Conservation (phyloP, 2,888 invertebrate species). For the Uropetala carovei region DNA sequence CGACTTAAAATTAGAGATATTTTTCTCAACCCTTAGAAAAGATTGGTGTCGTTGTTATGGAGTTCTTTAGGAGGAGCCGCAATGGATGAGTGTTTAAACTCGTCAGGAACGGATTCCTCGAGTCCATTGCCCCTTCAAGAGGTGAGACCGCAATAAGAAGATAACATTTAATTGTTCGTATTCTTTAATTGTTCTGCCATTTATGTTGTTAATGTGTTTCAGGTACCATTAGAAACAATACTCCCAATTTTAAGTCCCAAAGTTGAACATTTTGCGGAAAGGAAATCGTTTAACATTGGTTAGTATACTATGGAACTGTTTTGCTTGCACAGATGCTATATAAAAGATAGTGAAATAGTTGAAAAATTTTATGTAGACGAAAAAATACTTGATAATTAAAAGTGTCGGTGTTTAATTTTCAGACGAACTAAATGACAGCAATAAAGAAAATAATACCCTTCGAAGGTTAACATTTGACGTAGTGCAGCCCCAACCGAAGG, state of each 20-base stretch:
- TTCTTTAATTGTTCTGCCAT: background rate
- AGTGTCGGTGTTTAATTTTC: background rate
- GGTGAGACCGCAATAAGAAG: background rate
- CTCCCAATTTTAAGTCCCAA: background rate
- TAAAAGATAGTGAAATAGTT: background rate
- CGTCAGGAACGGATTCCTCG: background rate
- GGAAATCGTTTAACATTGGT: background rate
- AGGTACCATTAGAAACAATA: background rate
- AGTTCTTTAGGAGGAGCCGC: background rate
- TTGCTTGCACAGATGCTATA: background rate
- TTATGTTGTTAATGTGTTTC: background rate
- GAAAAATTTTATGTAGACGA: background rate
- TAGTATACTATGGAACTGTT: background rate
- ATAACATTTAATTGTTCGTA: background rate
- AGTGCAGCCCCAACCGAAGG: background rate
- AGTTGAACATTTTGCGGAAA: background rate
- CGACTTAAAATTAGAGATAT: background rate
- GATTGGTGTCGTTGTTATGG: background rate
- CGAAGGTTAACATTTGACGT: constrained; percentile 53
- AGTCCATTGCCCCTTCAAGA: background rate
- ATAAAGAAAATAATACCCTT: constrained; percentile 33
- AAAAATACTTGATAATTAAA: background rate
- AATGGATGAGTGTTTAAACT: background rate
- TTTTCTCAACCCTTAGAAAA: background rate
- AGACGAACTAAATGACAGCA: constrained; percentile 39